Base-by-base conservation (phyloP, 2,797 vertebrate species). In the Cryptoblepharus egeriae region DNA sequence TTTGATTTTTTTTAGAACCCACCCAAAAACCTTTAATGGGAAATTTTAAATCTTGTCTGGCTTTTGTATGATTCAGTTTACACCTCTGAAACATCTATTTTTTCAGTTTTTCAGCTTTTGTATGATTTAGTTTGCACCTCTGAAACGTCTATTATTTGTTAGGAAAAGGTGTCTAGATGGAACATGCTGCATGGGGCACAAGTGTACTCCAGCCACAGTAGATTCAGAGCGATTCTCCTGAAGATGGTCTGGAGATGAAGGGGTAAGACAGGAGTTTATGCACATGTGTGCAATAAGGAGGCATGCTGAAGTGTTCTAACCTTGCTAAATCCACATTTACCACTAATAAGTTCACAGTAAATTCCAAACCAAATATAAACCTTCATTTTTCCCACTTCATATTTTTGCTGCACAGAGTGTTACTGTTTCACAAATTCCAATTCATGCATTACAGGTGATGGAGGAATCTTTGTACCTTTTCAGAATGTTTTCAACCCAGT, bases 351-450 rank as follows among this genome's bases (percentile, higher is more conserved):
- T n/a, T n/a, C n/a, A 49, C 45, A 45, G 52, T 35, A 69, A 42
- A 32, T 57, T 75, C 57, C 73, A 61, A 60, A 75, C 22, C 26
- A 75, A 72, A 72, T 72, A 52, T 52, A 75, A 75, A n/a, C 15
- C 57, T 18, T 61, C 8, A 75, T 8, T 75, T 37, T 24, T 75
- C 35, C 57, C 37, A n/a, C 20, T 2, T 58, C 11, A 28, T 37
- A 28, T 32, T 75, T 11, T 70, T 28, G 37, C 4, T 18, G n/a
- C 18, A 70, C 12, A 42, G 39, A 45, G 28, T n/a, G 5, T 49
- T 49, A n/a, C 15, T 49, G 28, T 8, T 3, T 60, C 60, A 75
- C 26, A 39, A 42, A 61, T 60, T 39, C 35, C 26, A 75, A 10
- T n/a, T 32, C 26, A 28, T 8, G 13, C 16, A 42, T 61, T 26